Evolutionary conservation across 2,797 vertebrate species (phyloP), one percentile per base, ranked within the genome.

Genomic region (Pseudomugil tenellus): DNA sequence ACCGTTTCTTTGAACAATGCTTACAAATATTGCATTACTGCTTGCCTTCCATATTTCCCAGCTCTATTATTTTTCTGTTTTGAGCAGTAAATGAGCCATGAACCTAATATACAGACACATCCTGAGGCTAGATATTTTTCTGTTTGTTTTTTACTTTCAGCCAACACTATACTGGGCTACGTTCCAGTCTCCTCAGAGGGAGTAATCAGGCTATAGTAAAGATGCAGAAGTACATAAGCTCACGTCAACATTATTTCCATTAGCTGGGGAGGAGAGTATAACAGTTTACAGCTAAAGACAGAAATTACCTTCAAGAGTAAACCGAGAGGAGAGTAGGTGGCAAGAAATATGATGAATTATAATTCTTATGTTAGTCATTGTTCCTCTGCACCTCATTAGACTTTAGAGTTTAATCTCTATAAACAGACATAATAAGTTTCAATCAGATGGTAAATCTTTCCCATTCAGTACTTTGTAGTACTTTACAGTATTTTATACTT

Each of bases 121-220:
- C 49, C 56, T 59, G 65, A n/a, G 65, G 43, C 32, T 61, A 49
- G 43, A 67, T 54, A 14, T 58, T 72, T 70, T 10, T 8, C 67
- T 37, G 31, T 35, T 35, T 16, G 11, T 16, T 39, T 4, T 39
- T 39, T 16, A 16, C 37, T 39, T 39, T 39, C 29, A 57, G 60
- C 73, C 70, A 58, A 63, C 41, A 46, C 63, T 43, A 53, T 64
- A 65, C 72, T 75, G 67, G 57, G 72, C 67, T 48, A 63, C 39
- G 31, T 56, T 68, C 9, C 39, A 68, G 32, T 17, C 16, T 11
- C 28, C 39, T 72, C 35, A 54, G 64, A 58, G 32, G 49, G 14
- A 83, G 61, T 37, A 54, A 63, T 8, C 19, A 41, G 43, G 25
- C 67, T 49, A 59, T n/a, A n/a, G 67, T 29, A 67, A 53, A 29